Conservation (phyloP, 2,888 invertebrate species). For the Eupelmus urozonus region DNA sequence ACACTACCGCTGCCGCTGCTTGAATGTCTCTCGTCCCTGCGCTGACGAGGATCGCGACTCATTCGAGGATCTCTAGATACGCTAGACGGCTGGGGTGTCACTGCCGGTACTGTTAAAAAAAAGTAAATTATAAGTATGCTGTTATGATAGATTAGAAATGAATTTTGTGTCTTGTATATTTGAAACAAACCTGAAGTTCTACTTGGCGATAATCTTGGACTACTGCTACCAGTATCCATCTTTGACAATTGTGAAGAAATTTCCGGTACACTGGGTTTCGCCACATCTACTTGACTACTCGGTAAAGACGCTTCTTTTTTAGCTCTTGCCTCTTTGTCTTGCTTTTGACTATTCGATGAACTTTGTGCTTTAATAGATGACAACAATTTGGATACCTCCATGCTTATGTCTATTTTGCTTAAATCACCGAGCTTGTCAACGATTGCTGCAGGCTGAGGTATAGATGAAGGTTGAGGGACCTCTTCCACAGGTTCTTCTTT, state of each 20-base stretch:
- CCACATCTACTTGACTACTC: neutral
- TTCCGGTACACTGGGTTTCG: conserved; percentile 16
- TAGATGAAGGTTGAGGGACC: conserved; percentile 67
- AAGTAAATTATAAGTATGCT: neutral
- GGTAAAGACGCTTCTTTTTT: conserved; percentile 46
- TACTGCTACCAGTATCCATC: conserved; percentile 66
- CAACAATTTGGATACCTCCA: conserved; percentile 84
- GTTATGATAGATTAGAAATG: neutral
- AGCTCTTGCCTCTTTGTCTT: conserved; percentile 57
- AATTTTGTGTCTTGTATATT: neutral
- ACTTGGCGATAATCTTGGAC: conserved; percentile 68
- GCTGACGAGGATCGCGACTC: conserved; percentile 70
- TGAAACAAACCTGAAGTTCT: conserved; percentile 42
- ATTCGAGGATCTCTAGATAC: conserved; percentile 74
- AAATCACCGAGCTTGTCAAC: conserved; percentile 84
- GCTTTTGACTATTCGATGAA: conserved; percentile 48
- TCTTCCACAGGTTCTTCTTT: conserved; percentile 60
- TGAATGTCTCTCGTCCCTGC: conserved; percentile 59
- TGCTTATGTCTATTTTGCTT: conserved; percentile 86
- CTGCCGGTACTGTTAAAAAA: neutral
- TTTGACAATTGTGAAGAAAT: conserved; percentile 53
- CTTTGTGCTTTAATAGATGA: conserved; percentile 79
- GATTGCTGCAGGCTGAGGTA: conserved; percentile 79
- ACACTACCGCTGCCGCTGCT: neutral
- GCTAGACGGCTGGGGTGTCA: conserved; percentile 38